Percentiles rank a stretch among this genome's conserved stretches.
phyloP scores from a whole-genome alignment of 2,888 invertebrate genomes.

The Acanthopleura granulata region DNA sequence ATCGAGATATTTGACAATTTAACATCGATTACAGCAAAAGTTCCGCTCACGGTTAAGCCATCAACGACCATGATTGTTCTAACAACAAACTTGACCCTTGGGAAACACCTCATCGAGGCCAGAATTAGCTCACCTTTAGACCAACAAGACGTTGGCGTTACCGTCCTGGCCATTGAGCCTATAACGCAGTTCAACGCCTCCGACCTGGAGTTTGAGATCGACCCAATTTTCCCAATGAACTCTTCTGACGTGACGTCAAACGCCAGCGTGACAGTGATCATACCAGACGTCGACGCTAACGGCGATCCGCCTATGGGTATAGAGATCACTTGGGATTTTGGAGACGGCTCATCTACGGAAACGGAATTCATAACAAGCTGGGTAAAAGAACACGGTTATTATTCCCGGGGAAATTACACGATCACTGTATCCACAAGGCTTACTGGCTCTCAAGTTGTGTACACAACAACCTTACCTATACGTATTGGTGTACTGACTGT shows the following conservation, averaged over 20 bases:
- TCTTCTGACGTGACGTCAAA: neutral
- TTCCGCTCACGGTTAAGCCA: neutral
- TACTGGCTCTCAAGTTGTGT: neutral
- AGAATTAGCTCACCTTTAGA: neutral
- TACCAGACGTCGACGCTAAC: neutral
- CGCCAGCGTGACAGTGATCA: neutral
- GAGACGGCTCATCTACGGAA: neutral
- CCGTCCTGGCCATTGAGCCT: neutral
- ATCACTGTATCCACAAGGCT: neutral
- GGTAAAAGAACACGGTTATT: neutral
- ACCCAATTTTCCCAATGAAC: neutral
- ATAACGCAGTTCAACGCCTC: neutral
- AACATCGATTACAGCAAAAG: neutral
- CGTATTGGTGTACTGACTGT: neutral
- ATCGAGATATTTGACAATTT: constrained; percentile 3
- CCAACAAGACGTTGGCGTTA: neutral
- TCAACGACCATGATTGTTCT: neutral
- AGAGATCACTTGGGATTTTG: neutral
- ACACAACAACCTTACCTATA: neutral
- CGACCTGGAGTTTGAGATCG: neutral
- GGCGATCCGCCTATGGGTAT: neutral
- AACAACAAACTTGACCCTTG: neutral
- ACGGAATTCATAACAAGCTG: constrained; percentile 1
- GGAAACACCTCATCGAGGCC: neutral
- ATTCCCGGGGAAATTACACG: neutral